Evolutionary conservation across 2,797 vertebrate genomes (phyloP), one percentile per base, ranked within the genome.

Genomic region (Thunnus albacares): DNA sequence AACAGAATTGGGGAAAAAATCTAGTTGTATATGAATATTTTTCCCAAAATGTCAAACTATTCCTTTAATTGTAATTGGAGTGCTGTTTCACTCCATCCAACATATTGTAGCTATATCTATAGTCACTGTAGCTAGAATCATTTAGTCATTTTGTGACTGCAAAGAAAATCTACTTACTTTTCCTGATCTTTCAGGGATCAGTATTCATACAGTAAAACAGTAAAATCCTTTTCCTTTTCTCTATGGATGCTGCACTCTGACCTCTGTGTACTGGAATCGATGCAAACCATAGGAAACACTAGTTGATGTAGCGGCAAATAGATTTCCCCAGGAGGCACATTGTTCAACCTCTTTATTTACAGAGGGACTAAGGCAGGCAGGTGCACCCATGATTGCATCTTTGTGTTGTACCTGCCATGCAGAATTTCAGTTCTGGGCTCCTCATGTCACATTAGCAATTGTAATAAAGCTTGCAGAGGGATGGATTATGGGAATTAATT

Each of bases 331-430:
- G 10, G n/a, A 78, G 65, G 60, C 49, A 43, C 20, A 71, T 55
- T 59, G 13, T 41, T 72, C 43, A 28, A 68, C 33, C 52, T 77
- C 28, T 68, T 56, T 67, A 75, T 73, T 90, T 87, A 81, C 82
- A 81, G 63, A 79, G 45, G 73, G 72, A 81, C 64, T 77, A 65
- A 87, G 57, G 18, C 61, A 65, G 72, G 77, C 80, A 75, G 60
- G 73, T 86, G 78, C 75, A 87, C 72, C 43, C 70, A 24, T 81
- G 82, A 83, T 83, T 86, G 65, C 85, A 79, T 78, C 79, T 84
- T 85, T 82, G 61, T 75, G 61, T 52, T 72, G 20, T 18, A 49
- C 26, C 49, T 74, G 62, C 11, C 70, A 86, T 80, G 90, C 85
- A 88, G 84, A 43, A 80, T 77, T 84, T 85, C 75, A 84, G 76